A percentile compares a stretch with the other conserved stretches of the same genome.
Conservation (phyloP, 2,888 invertebrate species). For the Apodemia mormo region DNA sequence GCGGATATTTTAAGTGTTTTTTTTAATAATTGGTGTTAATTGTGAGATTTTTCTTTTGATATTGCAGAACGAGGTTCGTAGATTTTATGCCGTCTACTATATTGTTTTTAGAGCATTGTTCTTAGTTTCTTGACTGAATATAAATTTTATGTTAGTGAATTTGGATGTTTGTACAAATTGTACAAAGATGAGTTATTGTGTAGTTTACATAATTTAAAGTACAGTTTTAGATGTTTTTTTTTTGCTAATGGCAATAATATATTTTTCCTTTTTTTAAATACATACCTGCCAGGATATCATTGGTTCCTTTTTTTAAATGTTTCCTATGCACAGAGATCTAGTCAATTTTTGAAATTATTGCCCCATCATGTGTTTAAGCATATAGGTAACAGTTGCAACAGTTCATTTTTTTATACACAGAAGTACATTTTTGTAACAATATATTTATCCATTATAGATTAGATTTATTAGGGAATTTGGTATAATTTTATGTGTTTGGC, state of each 20-base stretch:
- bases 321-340: slow-evolving; percentile 81
- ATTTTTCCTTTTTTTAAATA: slow-evolving; percentile 62
- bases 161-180: slow-evolving; percentile 70
- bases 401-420: slow-evolving; percentile 55
- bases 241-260: slow-evolving; percentile 72
- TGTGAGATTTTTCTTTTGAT: slow-evolving; percentile 52
- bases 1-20: slow-evolving; percentile 55
- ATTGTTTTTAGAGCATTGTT: slow-evolving; percentile 33
- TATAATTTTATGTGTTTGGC: slow-evolving; percentile 62
- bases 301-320: slow-evolving; percentile 77
- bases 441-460: slow-evolving; percentile 73
- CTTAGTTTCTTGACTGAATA: slow-evolving; percentile 65
- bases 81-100: slow-evolving; percentile 35
- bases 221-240: slow-evolving; percentile 59
- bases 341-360: slow-evolving; percentile 80
- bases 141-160: slow-evolving; percentile 56
- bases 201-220: slow-evolving; percentile 75
- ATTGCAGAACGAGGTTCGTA: slow-evolving; percentile 23
- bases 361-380: slow-evolving; percentile 61
- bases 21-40: slow-evolving; percentile 52
- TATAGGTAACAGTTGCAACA: slow-evolving; percentile 57
- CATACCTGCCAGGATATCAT: slow-evolving; percentile 73
- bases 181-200: slow-evolving; percentile 62
- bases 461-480: slow-evolving; percentile 68
- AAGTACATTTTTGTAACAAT: slow-evolving; percentile 60